Percentiles rank a stretch among this genome's conserved stretches.
These are phyloP conservation scores for Tiliacea citrago DNA, from an alignment of 2,888 invertebrate species.

Conservation along the genomic window DNA sequence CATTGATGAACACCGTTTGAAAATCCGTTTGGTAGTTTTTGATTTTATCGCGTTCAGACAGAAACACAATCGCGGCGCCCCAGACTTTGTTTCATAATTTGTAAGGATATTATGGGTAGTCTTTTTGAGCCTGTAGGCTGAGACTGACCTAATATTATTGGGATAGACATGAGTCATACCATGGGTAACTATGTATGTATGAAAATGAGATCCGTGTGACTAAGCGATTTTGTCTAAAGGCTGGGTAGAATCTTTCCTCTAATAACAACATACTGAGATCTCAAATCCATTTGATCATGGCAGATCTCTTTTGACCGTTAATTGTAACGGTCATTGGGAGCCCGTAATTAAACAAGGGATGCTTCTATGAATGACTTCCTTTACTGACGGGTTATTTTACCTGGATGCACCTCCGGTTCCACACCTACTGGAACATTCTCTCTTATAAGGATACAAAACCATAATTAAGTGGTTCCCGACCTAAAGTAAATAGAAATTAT, in stretches of 20 bases:
- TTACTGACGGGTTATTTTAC: neutral
- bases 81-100: no score
- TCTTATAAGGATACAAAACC: neutral
- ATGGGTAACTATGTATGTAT: neutral
- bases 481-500: slow-evolving; percentile 21
- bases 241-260: neutral
- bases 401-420: neutral
- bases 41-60: no score
- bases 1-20: no score
- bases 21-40: no score
- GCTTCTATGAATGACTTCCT: neutral
- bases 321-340: neutral
- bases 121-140: neutral
- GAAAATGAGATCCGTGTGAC: slow-evolving; percentile 4
- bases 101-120: neutral
- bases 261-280: neutral
- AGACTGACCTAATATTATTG: neutral
- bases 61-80: no score
- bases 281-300: neutral
- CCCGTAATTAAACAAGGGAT: neutral
- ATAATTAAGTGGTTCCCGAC: slow-evolving; percentile 18
- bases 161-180: neutral
- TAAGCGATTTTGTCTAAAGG: slow-evolving; percentile 14
- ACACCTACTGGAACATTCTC: slow-evolving; percentile 12
- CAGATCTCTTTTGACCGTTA: slow-evolving; percentile 14